Conservation (phyloP, 2,888 invertebrate genomes). For the Phlogophora meticulosa region DNA sequence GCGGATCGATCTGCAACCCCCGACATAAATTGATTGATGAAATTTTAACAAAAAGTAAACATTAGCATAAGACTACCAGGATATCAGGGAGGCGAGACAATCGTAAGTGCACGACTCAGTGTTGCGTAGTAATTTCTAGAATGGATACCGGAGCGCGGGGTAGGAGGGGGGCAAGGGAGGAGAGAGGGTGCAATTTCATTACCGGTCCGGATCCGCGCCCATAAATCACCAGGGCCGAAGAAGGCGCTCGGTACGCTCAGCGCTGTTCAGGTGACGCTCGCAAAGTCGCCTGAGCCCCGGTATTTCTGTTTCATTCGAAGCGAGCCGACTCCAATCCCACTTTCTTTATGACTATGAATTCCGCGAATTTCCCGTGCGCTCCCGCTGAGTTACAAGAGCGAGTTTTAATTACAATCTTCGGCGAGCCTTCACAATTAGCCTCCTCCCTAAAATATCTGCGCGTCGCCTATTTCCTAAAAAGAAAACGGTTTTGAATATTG, state of each 20-base stretch:
- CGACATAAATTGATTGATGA: slow-evolving; percentile 74
- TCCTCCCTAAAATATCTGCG: slow-evolving; percentile 68
- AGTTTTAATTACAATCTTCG: slow-evolving; percentile 85
- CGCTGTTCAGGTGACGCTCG: slow-evolving; percentile 91
- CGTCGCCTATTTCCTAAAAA: slow-evolving; percentile 55
- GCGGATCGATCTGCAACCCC: slow-evolving; percentile 40
- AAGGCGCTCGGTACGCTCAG: slow-evolving; percentile 84
- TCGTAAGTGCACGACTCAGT: slow-evolving; percentile 82
- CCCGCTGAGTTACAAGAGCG: slow-evolving; percentile 75
- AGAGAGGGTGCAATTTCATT: slow-evolving; percentile 91
- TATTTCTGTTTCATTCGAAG: slow-evolving; percentile 85
- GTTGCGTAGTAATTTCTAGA: slow-evolving; percentile 91
- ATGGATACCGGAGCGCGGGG: slow-evolving; percentile 80
- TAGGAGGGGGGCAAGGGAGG: slow-evolving; percentile 77
- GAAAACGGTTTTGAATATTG: slow-evolving; percentile 59
- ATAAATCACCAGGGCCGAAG: slow-evolving; percentile 92
- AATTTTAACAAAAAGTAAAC: slow-evolving; percentile 74
- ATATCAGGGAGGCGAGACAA: slow-evolving; percentile 72
- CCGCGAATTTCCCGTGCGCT: slow-evolving; percentile 79
- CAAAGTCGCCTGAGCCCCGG: slow-evolving; percentile 86
- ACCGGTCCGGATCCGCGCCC: slow-evolving; percentile 91
- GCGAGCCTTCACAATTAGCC: slow-evolving; percentile 80
- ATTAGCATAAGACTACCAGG: slow-evolving; percentile 80
- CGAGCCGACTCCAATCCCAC: slow-evolving; percentile 81
- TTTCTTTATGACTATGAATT: slow-evolving; percentile 89